These are phyloP conservation scores for Eremophila alpestris DNA, from an alignment of 2,797 vertebrate species.

Conservation along the genomic window DNA sequence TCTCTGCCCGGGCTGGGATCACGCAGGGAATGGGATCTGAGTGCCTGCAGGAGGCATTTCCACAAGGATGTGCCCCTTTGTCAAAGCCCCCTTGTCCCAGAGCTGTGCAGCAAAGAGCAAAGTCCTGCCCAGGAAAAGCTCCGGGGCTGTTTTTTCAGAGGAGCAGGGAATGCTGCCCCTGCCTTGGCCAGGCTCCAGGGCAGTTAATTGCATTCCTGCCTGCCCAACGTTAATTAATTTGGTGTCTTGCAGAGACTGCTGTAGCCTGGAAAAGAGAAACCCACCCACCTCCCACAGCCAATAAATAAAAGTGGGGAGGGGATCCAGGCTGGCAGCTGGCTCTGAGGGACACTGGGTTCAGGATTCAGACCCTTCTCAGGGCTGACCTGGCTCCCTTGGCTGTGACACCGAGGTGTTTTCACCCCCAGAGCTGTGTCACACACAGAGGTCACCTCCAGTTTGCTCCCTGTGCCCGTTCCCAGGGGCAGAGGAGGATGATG, in stretches of 20 bases:
- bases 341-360: accelerated
- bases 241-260: constrained; percentile 36
- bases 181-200: constrained; percentile 47
- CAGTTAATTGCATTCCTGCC: constrained; percentile 47
- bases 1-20: background rate
- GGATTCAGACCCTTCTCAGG: background rate
- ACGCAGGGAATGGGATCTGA: accelerated
- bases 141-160: background rate
- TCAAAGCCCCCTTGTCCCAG: background rate
- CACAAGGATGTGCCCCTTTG: background rate
- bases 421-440: background rate
- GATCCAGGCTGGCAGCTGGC: background rate
- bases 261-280: background rate
- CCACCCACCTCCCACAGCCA: background rate
- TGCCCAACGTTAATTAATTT: constrained; percentile 60
- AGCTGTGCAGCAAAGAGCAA: accelerated
- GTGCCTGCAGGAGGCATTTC: background rate
- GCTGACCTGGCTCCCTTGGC: background rate
- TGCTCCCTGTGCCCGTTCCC: background rate
- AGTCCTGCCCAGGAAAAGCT: background rate
- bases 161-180: background rate
- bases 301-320: background rate
- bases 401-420: background rate
- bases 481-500: accelerated
- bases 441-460: background rate